These are phyloP conservation scores for Nymphicus hollandicus DNA, from an alignment of 2,113 vertebrate species.

Conservation along the genomic window DNA sequence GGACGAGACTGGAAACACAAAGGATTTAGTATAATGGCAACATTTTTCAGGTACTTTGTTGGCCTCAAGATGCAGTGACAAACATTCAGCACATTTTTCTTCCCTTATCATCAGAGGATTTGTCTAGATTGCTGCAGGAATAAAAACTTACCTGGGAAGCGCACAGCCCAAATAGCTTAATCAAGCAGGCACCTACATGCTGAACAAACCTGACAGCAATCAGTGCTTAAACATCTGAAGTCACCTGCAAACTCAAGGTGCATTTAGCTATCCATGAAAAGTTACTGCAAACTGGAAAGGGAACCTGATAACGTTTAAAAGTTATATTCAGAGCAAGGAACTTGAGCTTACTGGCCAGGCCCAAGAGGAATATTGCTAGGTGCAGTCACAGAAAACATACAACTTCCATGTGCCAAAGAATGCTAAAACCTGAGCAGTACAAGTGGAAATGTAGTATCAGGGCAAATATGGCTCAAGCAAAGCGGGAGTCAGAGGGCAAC, in stretches of 20 bases:
- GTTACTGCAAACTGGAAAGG: background rate
- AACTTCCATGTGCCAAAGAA: background rate
- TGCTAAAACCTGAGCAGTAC: background rate
- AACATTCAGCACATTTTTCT: background rate
- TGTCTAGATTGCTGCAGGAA: background rate
- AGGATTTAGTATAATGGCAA: background rate
- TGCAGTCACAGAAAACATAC: background rate
- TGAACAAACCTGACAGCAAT: background rate
- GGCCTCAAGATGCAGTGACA: background rate
- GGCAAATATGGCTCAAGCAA: background rate
- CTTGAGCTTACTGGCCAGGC: background rate
- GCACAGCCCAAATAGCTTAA: background rate
- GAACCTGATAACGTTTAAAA: background rate
- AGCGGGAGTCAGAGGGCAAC: background rate
- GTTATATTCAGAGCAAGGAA: background rate
- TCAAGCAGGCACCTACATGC: background rate
- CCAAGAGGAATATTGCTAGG: background rate
- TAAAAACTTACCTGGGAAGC: background rate
- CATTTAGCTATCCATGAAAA: background rate
- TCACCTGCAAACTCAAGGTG: background rate
- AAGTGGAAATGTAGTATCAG: background rate
- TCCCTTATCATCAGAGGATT: background rate
- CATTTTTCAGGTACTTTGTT: background rate
- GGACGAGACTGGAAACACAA: background rate
- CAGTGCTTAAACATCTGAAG: background rate